Evolutionary conservation across 2,888 invertebrate species (phyloP).

Genomic region (Dasysyrphus tricinctus): DNA sequence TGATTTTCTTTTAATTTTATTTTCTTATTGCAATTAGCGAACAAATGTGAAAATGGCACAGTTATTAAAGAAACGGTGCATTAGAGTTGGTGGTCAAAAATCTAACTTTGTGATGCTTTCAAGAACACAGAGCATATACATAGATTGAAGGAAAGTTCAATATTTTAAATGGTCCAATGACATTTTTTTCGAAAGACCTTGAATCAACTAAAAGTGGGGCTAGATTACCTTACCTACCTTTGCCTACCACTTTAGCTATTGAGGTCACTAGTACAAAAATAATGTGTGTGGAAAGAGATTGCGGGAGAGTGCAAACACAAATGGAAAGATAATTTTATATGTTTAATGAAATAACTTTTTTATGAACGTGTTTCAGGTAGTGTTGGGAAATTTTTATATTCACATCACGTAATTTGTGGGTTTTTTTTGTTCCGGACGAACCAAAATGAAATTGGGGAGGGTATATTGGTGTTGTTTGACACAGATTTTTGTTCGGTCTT

Average conservation of each 20-base stretch:
- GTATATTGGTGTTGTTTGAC: constrained; percentile 27
- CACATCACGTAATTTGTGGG: constrained; percentile 52
- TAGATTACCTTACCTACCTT: constrained; percentile 17
- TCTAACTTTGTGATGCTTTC: background rate
- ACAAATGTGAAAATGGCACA: constrained; percentile 71
- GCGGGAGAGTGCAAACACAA: constrained; percentile 17
- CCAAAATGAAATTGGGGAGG: background rate
- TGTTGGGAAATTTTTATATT: constrained; percentile 44
- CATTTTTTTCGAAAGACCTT: constrained; percentile 38
- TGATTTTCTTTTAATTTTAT: constrained; percentile 55
- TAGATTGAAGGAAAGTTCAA: constrained; percentile 10
- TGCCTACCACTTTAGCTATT: constrained; percentile 4
- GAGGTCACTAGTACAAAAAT: constrained; percentile 10
- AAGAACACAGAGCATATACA: background rate
- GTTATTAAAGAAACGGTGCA: constrained; percentile 16
- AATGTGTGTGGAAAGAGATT: constrained; percentile 27
- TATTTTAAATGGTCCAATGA: constrained; percentile 5
- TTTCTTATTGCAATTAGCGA: constrained; percentile 69
- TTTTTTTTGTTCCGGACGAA: constrained; percentile 7
- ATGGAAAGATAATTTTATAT: constrained; percentile 26
- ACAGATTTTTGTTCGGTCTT: constrained; percentile 35
- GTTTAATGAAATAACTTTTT: constrained; percentile 34
- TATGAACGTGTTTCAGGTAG: constrained; percentile 5
- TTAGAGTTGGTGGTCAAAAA: background rate
- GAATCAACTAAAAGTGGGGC: background rate